Evolutionary conservation across 2,113 vertebrate genomes (phyloP).

Genomic region (Edolisoma coerulescens): DNA sequence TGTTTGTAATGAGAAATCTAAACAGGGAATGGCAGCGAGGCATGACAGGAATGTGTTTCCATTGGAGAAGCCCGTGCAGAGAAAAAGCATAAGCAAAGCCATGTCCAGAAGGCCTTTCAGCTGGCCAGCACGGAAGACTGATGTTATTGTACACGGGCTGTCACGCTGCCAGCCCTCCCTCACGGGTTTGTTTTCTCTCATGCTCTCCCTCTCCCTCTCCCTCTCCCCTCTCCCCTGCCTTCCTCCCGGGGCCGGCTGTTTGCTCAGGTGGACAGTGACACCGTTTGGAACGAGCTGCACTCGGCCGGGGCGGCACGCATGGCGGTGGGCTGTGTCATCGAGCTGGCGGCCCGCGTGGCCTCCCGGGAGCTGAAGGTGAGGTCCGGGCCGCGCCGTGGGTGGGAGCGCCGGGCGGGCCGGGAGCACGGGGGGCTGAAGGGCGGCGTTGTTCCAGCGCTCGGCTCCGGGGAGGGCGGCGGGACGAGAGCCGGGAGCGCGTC

Average conservation of each 20-base stretch:
- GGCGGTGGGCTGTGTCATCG: conserved; percentile 91
- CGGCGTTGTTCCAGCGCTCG: conserved; percentile 41
- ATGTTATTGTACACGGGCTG: conserved; percentile 94
- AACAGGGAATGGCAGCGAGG: conserved; percentile 96
- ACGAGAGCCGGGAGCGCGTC: neutral
- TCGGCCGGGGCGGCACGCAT: conserved; percentile 79
- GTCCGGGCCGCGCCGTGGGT: conserved; percentile 80
- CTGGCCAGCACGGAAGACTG: conserved; percentile 90
- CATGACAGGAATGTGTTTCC: conserved; percentile 99
- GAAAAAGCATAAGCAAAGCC: conserved; percentile 84
- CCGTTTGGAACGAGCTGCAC: conserved; percentile 89
- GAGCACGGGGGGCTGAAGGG: conserved; percentile 59
- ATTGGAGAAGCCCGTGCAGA: conserved; percentile 87
- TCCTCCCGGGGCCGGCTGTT: conserved; percentile 81
- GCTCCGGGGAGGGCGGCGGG: neutral
- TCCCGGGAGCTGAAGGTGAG: conserved; percentile 86
- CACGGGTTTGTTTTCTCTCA: conserved; percentile 83
- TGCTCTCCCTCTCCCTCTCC: conserved; percentile 52
- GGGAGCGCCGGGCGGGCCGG: conserved; percentile 64
- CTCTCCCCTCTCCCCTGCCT: conserved; percentile 48
- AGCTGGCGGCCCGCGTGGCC: conserved; percentile 81
- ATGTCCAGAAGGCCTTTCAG: conserved; percentile 88
- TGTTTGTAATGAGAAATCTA: conserved; percentile 98
- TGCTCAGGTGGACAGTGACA: conserved; percentile 99
- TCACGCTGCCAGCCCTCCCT: conserved; percentile 89